A percentile compares a stretch with the other conserved stretches of the same genome.
Conservation (phyloP, 1,140 invertebrate species). For the Bradynema listronoti region DNA sequence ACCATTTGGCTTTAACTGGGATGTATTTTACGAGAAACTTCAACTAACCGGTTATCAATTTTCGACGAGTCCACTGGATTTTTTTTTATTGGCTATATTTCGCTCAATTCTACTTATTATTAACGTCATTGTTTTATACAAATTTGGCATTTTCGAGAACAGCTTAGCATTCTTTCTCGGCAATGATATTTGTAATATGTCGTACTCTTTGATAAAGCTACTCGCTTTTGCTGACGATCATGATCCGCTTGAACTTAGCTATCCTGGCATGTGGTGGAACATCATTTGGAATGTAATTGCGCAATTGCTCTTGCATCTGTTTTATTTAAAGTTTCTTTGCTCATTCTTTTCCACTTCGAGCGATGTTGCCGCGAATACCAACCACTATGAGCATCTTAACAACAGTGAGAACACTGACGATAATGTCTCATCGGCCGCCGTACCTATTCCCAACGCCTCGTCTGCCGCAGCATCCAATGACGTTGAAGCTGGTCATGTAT, state of each 20-base stretch:
- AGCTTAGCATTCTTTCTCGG: no score
- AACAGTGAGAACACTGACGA: background rate
- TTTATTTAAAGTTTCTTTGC: constrained; percentile 6
- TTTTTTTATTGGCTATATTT: no score
- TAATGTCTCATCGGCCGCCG: background rate
- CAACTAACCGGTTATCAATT: no score
- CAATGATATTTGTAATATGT: constrained; percentile 13
- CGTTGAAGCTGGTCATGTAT: background rate
- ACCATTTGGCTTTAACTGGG: no score
- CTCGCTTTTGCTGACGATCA: constrained; percentile 14
- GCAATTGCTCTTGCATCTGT: constrained; percentile 2
- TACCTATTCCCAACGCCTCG: background rate
- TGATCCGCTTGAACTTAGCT: background rate
- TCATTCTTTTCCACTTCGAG: background rate
- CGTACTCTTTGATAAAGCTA: constrained; percentile 16
- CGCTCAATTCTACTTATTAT: no score
- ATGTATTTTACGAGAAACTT: no score
- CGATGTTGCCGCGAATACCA: background rate
- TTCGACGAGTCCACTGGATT: no score
- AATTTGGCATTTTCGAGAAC: no score
- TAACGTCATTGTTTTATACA: no score
- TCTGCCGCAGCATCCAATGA: background rate
- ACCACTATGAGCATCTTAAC: background rate
- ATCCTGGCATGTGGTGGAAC: constrained; percentile 13
- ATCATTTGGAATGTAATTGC: constrained; percentile 12